A percentile compares a stretch with the other conserved stretches of the same genome.
Evolutionary conservation across 2,797 vertebrate genomes (phyloP).

Genomic region (Nyctalus aviator): DNA sequence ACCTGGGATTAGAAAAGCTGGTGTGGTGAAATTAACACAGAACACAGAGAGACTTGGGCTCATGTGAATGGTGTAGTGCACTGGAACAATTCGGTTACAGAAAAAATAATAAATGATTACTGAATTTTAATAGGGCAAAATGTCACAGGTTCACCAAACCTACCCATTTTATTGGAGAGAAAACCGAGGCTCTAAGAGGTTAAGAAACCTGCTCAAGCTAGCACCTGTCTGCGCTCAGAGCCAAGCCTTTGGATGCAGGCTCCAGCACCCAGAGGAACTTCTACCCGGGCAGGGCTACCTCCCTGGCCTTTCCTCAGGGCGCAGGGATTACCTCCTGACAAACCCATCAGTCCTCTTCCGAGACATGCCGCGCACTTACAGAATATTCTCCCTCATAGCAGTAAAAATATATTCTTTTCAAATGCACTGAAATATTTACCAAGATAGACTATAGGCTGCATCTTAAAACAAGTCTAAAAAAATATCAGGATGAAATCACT

Average conservation of each 20-base stretch:
- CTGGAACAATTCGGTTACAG: neutral
- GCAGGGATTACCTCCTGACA: neutral
- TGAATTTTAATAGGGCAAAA: neutral
- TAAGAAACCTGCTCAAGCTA: neutral
- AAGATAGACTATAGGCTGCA: neutral
- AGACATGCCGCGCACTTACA: neutral
- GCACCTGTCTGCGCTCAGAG: neutral
- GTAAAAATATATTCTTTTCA: neutral
- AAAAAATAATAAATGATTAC: neutral
- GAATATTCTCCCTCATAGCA: neutral
- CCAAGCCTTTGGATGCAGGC: neutral
- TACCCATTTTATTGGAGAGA: neutral
- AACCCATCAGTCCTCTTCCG: neutral
- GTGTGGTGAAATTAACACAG: neutral
- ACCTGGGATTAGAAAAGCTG: neutral
- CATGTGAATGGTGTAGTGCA: neutral
- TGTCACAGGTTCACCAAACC: conserved; percentile 23
- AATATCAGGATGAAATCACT: neutral
- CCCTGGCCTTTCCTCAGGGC: neutral
- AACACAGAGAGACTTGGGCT: neutral
- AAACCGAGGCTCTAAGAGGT: conserved; percentile 5
- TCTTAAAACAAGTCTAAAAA: conserved; percentile 22
- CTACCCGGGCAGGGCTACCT: neutral
- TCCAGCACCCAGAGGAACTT: neutral
- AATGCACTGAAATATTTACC: neutral